Evolutionary conservation across 2,113 vertebrate species (phyloP), one percentile per base, ranked within the genome.

Genomic region (Gymnogyps californianus): DNA sequence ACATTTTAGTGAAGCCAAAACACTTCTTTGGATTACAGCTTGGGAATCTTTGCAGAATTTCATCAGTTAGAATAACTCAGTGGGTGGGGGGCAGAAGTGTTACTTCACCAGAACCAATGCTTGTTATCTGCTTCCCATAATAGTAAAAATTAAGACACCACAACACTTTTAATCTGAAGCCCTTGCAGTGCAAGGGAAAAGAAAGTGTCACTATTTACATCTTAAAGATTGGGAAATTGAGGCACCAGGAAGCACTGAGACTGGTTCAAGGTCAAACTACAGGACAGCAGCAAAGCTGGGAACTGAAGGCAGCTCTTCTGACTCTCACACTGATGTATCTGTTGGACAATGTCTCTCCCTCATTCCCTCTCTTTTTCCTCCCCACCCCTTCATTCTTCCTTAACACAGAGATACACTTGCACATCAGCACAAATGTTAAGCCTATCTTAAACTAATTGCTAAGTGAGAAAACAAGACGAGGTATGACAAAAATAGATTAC

Each of bases 391-490:
- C 85, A 74, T n/a, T 93, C 40, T 17, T 85, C 70, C 79, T 92
- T 62, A 77, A 62, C 75, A 71, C n/a, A 58, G 55, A 81, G 46
- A 87, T 66, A 91, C 14, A 44, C 69, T 91, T 87, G 95, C 93
- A 92, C 76, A 94, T 94, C 94, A 96, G 95, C 90, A 90, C 64
- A n/a, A 91, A 83, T 86, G 92, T 94, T 93, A 90, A 83, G 57
- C 38, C 59, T 96, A 93, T 95, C 94, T 93, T 64, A 55, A 95
- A 82, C 92, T 82, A 94, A 94, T 89, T 81, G 64, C 55, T 52
- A 89, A 67, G 90, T 91, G 83, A 94, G 92, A 95, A 94, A 96
- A 93, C 96, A 91, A 92, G 94, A 97, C 49, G 10, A 84, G 74
- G 34, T 44, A 49, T 40, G 86, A 93, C 95, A 95, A 87, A 96